Percentiles rank a stretch among this genome's conserved stretches.
phyloP scores from a whole-genome alignment of 2,113 vertebrate genomes.

The Neodontobutis hainanensis region DNA sequence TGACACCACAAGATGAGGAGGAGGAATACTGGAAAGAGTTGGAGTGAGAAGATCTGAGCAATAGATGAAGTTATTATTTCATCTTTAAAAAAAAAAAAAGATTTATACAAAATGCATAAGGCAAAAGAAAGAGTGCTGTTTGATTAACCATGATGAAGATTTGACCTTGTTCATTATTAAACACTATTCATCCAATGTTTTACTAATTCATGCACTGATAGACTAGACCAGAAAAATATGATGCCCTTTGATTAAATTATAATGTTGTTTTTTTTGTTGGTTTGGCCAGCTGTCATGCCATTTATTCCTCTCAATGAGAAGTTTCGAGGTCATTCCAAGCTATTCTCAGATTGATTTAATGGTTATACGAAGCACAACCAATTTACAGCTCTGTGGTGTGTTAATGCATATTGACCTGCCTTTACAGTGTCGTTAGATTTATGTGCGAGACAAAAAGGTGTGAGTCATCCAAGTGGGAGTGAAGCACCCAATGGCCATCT shows the following conservation, averaged over 20 bases:
- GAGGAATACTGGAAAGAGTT: conserved; percentile 57
- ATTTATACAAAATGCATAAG: neutral
- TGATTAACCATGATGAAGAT: neutral
- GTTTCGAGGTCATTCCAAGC: conserved; percentile 42
- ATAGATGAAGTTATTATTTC: neutral
- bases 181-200: conserved; percentile 39
- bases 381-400: conserved; percentile 49
- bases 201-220: conserved; percentile 39
- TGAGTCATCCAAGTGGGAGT: conserved; percentile 42
- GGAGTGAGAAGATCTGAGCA: conserved; percentile 42
- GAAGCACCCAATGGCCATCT: neutral
- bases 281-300: conserved; percentile 4
- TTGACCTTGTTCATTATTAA: conserved; percentile 29
- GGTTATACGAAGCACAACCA: conserved; percentile 12
- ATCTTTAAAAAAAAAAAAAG: too few relatives aligned
- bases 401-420: conserved; percentile 52
- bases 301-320: conserved; percentile 16
- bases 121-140: neutral
- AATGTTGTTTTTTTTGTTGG: conserved; percentile 45
- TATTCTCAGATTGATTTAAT: conserved; percentile 32
- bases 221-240: conserved; percentile 17
- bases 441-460: conserved; percentile 44
- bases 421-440: conserved; percentile 45
- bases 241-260: conserved; percentile 53
- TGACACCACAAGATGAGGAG: conserved; percentile 69